Evolutionary conservation across 2,113 vertebrate genomes (phyloP).

Genomic region (Prolemur simus): DNA sequence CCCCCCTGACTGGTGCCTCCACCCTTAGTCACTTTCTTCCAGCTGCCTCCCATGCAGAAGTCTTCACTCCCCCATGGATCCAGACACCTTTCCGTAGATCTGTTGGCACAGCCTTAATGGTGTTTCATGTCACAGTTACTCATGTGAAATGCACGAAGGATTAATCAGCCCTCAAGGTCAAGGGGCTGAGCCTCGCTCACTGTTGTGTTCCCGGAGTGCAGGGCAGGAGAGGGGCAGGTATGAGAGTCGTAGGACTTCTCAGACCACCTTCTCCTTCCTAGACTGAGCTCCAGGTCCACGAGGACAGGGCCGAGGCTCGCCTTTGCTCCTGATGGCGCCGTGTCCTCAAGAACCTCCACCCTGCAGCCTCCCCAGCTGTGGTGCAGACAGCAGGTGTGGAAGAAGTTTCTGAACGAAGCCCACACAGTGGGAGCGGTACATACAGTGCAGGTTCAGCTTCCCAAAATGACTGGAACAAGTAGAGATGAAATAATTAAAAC

Average conservation of each 20-base stretch:
- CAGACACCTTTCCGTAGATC: neutral
- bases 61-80: neutral
- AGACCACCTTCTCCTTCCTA: neutral
- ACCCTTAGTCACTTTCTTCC: too few species aligned
- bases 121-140: neutral
- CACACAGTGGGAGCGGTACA: too few species aligned
- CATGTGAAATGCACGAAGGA: neutral
- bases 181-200: neutral
- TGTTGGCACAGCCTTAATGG: neutral
- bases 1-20: neutral
- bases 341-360: neutral
- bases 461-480: neutral
- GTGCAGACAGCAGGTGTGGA: neutral
- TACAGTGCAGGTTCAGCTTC: neutral
- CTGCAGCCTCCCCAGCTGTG: too few species aligned
- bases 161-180: neutral
- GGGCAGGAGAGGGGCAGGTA: neutral
- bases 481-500: neutral
- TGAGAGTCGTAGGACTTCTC: neutral
- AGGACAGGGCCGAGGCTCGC: neutral
- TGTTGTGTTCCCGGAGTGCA: neutral
- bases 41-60: neutral
- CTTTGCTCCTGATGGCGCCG: accelerated
- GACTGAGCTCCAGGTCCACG: accelerated
- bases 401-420: neutral